Base-by-base conservation (phyloP, 2,797 vertebrate species). In the Neomorphus geoffroyi region DNA sequence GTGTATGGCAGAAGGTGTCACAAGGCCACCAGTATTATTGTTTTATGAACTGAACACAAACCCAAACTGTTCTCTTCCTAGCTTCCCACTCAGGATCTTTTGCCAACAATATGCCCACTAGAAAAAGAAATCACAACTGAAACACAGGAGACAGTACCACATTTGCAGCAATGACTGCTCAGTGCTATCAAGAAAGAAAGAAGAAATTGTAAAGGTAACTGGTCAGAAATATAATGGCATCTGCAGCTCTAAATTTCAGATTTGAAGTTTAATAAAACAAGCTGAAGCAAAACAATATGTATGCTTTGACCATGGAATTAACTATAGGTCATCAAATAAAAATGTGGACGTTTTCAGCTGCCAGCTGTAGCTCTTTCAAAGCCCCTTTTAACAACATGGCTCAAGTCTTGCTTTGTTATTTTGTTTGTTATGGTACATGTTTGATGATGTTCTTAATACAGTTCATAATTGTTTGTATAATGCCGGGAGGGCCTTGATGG, bases 391-490 rank as follows among this genome's bases (percentile, higher is more conserved):
- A 43, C 17, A 62, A 23, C 2, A 10, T 2, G 3, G 37, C 23
- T 93, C 53, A 26, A 33, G 46, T 62, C 61, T 62, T 35, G 7
- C 46, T 87, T 88, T 71, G 64, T 75, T 71, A 18, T 45, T 89
- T 28, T 48, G 10, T 86, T 28, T 48, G 41, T 64, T 85, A 50
- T n/a, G 26, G 39, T 39, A 73, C 41, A 43, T 80, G 58, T 82
- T 81, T 92, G 69, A 78, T 93, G 23, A 80, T 8, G 3, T 33
- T 93, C 93, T 67, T 75, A 93, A 90, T 53, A 60, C 11, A 58
- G 69, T 86, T 88, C 91, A 39, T 86, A 86, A 91, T 56, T 83
- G 45, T 53, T 86, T 90, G 37, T 17, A 50, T 41, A 94, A 75
- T 57, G 70, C 26, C 6, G 7, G 87, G 53, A 80, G 26, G 28